phyloP scores from a whole-genome alignment of 2,888 invertebrate genomes.

The Rhagium mordax region DNA sequence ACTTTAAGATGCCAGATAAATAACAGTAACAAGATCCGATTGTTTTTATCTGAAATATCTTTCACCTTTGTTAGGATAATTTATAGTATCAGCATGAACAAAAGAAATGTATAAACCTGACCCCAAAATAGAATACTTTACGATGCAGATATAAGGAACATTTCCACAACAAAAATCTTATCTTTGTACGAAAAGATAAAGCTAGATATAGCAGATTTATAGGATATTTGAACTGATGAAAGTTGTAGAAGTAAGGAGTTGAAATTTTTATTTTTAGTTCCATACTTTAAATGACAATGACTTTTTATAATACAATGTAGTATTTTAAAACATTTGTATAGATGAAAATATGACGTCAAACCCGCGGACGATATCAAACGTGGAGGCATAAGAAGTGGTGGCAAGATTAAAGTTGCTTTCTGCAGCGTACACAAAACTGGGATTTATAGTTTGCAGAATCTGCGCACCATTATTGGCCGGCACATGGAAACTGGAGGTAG shows the following conservation, averaged over 20 bases:
- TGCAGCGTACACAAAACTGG: constrained; percentile 32
- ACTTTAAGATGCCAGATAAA: no score
- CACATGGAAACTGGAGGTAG: constrained; percentile 41
- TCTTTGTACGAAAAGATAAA: constrained; percentile 11
- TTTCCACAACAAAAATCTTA: constrained; percentile 17
- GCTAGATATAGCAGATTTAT: constrained; percentile 3
- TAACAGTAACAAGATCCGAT: no score
- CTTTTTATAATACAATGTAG: constrained; percentile 1
- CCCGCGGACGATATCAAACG: constrained; percentile 38
- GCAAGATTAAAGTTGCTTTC: constrained; percentile 29
- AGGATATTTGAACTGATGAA: constrained; percentile 13
- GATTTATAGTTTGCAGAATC: constrained; percentile 56
- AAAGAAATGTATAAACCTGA: neutral
- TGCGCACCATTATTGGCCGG: constrained; percentile 52
- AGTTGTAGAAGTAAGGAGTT: neutral
- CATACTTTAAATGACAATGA: constrained; percentile 8
- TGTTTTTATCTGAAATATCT: neutral
- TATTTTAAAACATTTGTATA: constrained; percentile 42
- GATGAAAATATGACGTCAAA: constrained; percentile 44
- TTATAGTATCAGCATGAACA: neutral
- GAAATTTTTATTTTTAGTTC: constrained; percentile 7
- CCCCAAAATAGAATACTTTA: constrained; percentile 10
- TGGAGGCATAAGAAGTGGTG: constrained; percentile 12
- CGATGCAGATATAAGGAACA: constrained; percentile 9
- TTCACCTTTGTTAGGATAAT: neutral